Conservation (phyloP, 2,888 invertebrate species). For the Cerastis leucographa region DNA sequence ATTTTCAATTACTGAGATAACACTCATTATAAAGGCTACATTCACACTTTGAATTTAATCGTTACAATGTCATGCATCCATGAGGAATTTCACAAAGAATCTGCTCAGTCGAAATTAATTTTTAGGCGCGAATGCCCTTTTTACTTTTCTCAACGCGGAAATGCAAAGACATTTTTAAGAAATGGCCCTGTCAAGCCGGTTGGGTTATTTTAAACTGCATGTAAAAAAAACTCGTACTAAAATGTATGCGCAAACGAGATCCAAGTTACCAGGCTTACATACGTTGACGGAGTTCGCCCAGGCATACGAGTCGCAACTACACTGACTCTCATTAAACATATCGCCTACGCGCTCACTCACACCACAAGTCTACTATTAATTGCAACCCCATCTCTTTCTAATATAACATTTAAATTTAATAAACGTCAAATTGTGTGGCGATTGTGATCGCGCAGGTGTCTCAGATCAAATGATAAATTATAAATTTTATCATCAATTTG, state of each 20-base stretch:
- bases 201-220: conserved; percentile 84
- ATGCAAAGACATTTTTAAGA: conserved; percentile 87
- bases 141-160: conserved; percentile 88
- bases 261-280: conserved; percentile 86
- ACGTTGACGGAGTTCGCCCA: conserved; percentile 77
- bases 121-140: conserved; percentile 86
- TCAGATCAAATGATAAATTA: conserved; percentile 69
- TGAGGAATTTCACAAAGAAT: conserved; percentile 37
- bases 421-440: conserved; percentile 64
- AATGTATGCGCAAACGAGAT: conserved; percentile 89
- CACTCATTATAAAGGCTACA: conserved; percentile 18
- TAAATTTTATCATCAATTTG: conserved; percentile 75
- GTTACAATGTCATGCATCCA: conserved; percentile 22
- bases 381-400: conserved; percentile 82
- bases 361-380: conserved; percentile 74
- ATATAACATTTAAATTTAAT: conserved; percentile 73
- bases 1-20: conserved; percentile 26
- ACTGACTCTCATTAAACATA: conserved; percentile 78
- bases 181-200: conserved; percentile 85
- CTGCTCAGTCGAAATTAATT: conserved; percentile 66
- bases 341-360: conserved; percentile 81
- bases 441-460: conserved; percentile 67
- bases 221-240: conserved; percentile 86
- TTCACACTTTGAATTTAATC: conserved; percentile 25
- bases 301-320: conserved; percentile 79